Conservation (phyloP, 2,888 invertebrate genomes). For the Pachliopta kotzebuea region DNA sequence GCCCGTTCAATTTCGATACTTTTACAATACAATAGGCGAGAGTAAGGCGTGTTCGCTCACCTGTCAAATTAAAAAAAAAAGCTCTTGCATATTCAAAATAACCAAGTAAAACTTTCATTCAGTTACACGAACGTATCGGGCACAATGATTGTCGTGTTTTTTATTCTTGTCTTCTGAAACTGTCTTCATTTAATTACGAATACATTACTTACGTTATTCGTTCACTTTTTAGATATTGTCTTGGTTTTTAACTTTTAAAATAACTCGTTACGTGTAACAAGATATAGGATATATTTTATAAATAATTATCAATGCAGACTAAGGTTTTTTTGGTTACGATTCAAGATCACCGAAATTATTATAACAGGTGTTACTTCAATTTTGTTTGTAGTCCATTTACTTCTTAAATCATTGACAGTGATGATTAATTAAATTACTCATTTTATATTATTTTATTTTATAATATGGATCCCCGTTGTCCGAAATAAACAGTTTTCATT, state of each 20-base stretch:
- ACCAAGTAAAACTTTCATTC: slow-evolving; percentile 38
- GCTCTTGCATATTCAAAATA: slow-evolving; percentile 69
- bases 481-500: no score
- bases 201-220: slow-evolving; percentile 6
- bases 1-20: slow-evolving; percentile 78
- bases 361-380: background rate
- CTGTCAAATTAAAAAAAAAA: slow-evolving; percentile 76
- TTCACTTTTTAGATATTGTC: background rate
- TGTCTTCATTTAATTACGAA: slow-evolving; percentile 28
- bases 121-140: slow-evolving; percentile 30
- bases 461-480: no score
- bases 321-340: background rate
- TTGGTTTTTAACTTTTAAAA: slow-evolving; percentile 1
- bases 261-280: background rate
- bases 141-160: slow-evolving; percentile 31
- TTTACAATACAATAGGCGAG: slow-evolving; percentile 73
- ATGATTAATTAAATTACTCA: no score
- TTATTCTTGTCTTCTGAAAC: slow-evolving; percentile 31
- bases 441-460: no score
- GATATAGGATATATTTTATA: background rate
- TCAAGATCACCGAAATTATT: background rate
- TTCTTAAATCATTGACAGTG: no score
- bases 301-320: background rate
- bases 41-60: slow-evolving; percentile 76
- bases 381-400: no score